Evolutionary conservation across 2,113 vertebrate genomes (phyloP).

Genomic region (Fregata magnificens): DNA sequence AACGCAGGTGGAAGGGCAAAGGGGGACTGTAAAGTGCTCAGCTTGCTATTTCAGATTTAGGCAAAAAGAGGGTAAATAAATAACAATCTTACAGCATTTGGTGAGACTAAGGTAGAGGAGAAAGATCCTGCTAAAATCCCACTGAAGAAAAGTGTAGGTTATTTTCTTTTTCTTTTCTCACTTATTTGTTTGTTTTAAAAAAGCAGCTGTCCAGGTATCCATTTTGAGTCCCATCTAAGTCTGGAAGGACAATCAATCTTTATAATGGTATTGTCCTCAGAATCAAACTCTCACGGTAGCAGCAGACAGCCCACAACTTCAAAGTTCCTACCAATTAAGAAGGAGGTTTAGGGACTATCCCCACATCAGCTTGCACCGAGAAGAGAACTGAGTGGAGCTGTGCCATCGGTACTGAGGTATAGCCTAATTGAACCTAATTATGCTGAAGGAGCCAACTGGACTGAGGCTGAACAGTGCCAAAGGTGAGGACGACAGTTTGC

Average conservation of each 20-base stretch:
- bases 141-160: not conserved
- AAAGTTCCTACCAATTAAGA: not conserved
- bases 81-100: not conserved
- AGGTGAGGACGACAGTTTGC: not conserved
- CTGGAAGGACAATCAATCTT: not conserved
- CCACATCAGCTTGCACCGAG: not conserved
- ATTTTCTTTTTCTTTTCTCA: not conserved
- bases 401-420: not conserved
- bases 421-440: not conserved
- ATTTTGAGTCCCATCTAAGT: not conserved
- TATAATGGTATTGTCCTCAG: not conserved
- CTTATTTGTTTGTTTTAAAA: not conserved
- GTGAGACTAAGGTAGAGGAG: not conserved
- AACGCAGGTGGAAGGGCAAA: not conserved
- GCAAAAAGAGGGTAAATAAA: not conserved
- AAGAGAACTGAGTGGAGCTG: not conserved
- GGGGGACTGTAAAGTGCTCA: not conserved
- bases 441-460: not conserved
- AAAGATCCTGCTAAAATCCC: not conserved
- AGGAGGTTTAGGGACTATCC: not conserved
- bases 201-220: not conserved
- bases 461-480: not conserved
- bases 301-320: not conserved
- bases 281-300: not conserved
- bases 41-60: not conserved